Conservation (phyloP, 2,888 invertebrate species). For the Baccha elongata region DNA sequence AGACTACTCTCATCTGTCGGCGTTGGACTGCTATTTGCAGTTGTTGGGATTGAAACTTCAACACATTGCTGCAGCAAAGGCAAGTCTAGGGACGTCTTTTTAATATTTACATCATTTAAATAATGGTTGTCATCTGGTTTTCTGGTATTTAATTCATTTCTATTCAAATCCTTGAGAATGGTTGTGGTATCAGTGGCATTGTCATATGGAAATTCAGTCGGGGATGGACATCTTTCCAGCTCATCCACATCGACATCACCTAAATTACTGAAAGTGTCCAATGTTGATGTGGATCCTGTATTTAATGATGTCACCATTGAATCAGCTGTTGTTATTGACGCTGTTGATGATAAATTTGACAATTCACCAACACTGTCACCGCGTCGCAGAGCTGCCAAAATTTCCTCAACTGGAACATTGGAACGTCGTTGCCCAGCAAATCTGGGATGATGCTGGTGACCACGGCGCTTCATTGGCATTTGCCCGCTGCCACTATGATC, state of each 20-base stretch:
- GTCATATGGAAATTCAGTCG: slow-evolving; percentile 59
- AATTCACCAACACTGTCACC: slow-evolving; percentile 79
- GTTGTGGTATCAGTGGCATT: slow-evolving; percentile 22
- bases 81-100: slow-evolving; percentile 77
- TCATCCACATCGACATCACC: slow-evolving; percentile 45
- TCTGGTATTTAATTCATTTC: slow-evolving; percentile 42
- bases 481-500: slow-evolving; percentile 75
- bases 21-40: slow-evolving; percentile 80
- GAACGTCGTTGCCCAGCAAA: slow-evolving; percentile 85
- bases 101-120: slow-evolving; percentile 72
- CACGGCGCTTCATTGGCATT: slow-evolving; percentile 84
- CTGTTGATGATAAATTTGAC: slow-evolving; percentile 76
- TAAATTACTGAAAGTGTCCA: slow-evolving; percentile 56
- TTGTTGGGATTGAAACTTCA: slow-evolving; percentile 75
- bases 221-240: slow-evolving; percentile 61
- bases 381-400: slow-evolving; percentile 81
- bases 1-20: slow-evolving; percentile 81
- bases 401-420: slow-evolving; percentile 83
- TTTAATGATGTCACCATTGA: slow-evolving; percentile 66
- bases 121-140: slow-evolving; percentile 54
- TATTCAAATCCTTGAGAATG: slow-evolving; percentile 53
- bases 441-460: slow-evolving; percentile 90
- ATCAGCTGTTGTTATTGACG: slow-evolving; percentile 72
- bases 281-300: slow-evolving; percentile 70
- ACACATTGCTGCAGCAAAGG: slow-evolving; percentile 77